Percentiles rank a stretch among this genome's conserved stretches.
Conservation (phyloP, 2,797 vertebrate species). For the Acestrorhynchus altus region DNA sequence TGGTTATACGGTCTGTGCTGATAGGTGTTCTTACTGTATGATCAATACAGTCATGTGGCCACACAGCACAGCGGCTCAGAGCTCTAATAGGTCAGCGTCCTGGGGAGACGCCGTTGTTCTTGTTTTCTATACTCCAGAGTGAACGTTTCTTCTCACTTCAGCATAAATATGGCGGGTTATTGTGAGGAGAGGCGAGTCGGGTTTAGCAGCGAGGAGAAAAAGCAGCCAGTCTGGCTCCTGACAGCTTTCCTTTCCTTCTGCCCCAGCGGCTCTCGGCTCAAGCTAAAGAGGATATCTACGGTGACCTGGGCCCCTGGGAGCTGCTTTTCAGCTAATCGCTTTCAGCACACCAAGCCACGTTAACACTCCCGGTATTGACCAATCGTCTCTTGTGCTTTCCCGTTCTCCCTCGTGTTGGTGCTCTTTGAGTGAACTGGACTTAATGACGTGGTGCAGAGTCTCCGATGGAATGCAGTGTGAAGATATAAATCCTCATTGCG, state of each 20-base stretch:
- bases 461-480: slow-evolving; percentile 25
- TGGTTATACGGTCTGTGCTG: background rate
- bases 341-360: slow-evolving; percentile 28
- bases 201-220: slow-evolving; percentile 1
- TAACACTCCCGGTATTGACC: slow-evolving; percentile 33
- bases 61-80: background rate
- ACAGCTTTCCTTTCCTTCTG: slow-evolving; percentile 36
- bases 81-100: background rate
- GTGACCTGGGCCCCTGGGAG: slow-evolving; percentile 16
- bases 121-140: slow-evolving; percentile 31
- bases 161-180: slow-evolving; percentile 26
- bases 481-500: slow-evolving; percentile 31
- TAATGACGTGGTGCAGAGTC: slow-evolving; percentile 36
- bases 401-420: background rate
- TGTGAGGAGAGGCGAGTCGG: slow-evolving; percentile 8
- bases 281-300: slow-evolving; percentile 1
- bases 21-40: background rate
- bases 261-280: background rate
- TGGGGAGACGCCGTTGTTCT: slow-evolving; percentile 10
- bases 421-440: slow-evolving; percentile 18
- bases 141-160: slow-evolving; percentile 10
- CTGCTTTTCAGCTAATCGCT: slow-evolving; percentile 14
- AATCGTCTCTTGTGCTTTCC: slow-evolving; percentile 1
- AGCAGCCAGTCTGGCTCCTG: slow-evolving; percentile 28
- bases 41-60: background rate